Base-by-base conservation (phyloP, 2,888 invertebrate species). In the Callinectes sapidus region DNA sequence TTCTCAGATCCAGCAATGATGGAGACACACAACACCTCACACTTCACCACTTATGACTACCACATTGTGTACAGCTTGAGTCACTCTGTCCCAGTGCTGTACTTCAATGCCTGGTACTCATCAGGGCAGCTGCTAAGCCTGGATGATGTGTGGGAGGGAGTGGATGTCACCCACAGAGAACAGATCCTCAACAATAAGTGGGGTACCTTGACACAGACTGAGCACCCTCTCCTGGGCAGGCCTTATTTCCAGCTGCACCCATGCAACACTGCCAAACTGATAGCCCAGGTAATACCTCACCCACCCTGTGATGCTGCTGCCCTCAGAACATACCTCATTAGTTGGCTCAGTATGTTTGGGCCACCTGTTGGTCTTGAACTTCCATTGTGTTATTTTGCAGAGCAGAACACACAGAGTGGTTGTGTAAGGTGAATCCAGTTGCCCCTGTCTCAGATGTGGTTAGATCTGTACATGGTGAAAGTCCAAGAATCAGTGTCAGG, bases 281-380 rank as follows among this genome's bases (percentile, higher is more conserved):
- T 94, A 93, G 42, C n/a, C 35, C 87, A 90, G 39, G 55, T 90
- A 28, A n/a, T n/a, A 1, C 54, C n/a, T 39, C 81, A 61, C 6
- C 28, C 18, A 48, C 23, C 87, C 23, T 18, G 16, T 35, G 35
- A 28, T 81, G 35, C 90, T 2, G 66, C 32, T 85, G 13, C 16
- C 54, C 55, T 87, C 39, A 71, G n/a, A 23, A 87, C 14, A 48
- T 94, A 94, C 71, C 28, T 94, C 13, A 32, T 91, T 16, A 92
- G 93, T 23, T 94, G 94, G 94, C 88, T 94, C 8, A 93, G 93
- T 23, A 92, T 92, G 89, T 93, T 93, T 90, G 94, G 92, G 13
- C 94, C 93, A 16, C 87, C 92, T 2, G 87, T 92, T 66, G 94
- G 94, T 0, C 89, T 94, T 42, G 85, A 89, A 54, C 23, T 94